Base-by-base conservation (phyloP, 2,888 invertebrate genomes). In the Cynaeus angustus region DNA sequence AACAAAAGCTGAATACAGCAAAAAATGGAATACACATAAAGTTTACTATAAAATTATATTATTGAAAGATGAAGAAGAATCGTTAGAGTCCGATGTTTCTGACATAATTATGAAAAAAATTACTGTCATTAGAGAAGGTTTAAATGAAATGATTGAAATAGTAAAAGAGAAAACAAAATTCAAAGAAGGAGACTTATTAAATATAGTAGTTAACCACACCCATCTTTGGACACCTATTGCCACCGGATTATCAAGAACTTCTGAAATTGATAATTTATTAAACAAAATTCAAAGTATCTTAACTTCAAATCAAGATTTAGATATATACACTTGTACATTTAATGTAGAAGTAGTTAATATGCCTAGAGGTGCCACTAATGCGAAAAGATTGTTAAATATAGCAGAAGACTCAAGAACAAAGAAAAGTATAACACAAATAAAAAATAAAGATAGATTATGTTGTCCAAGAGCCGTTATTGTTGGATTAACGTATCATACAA, bases 401-500 rank as follows among this genome's bases (percentile, higher is more conserved):
- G 4, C 52, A 53, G 30, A 52, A 28, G 52, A 52, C 52, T 52
- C 21, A 52, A 1, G 26, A 52, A 30, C 30, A 52, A 52, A 52
- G 30, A 52, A 52, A 10, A 30, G 26, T 26, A 52, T 52, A 52
- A 52, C 38, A 58, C 13, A 21, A 26, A 56, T 56, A 30, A 45
- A 59, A 59, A 46, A 59, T 14, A 46, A 46, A 45, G 59, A 45
- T 45, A 59, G 10, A 13, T 59, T 46, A 45, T 45, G 59, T 59
- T 59, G 59, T 16, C 28, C 59, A 59, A 46, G 45, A 46, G 45
- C 28, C 30, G 59, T 30, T 45, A 59, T 56, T 56, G 56, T 46
- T 46, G 46, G 59, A 59, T 59, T 59, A 59, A 46, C 16, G 45
- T 59, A 59, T 55, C 55, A 55, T 59, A 46, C 59, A 59, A 59